A percentile compares a stretch with the other conserved stretches of the same genome.
Conservation (phyloP, 2,888 invertebrate species). For the Sarcophaga variegata region DNA sequence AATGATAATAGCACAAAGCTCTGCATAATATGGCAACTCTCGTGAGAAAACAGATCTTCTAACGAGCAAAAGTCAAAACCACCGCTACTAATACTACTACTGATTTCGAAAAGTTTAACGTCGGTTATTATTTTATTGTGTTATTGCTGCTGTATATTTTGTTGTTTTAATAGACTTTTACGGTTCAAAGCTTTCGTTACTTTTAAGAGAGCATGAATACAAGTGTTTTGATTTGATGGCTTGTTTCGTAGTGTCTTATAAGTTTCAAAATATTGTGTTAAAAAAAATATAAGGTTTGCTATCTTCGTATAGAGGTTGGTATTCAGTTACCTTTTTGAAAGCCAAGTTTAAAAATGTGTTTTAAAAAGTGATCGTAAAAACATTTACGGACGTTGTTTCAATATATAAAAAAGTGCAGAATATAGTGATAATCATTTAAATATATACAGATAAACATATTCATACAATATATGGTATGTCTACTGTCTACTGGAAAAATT, state of each 20-base stretch:
- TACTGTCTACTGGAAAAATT: too few relatives aligned
- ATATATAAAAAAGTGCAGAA: background rate
- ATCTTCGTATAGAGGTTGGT: background rate
- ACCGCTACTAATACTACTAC: background rate
- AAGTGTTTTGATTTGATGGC: background rate
- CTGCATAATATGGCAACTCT: slow-evolving; percentile 12
- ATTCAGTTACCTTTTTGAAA: slow-evolving; percentile 40
- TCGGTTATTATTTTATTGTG: slow-evolving; percentile 1
- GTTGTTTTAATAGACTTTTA: slow-evolving; percentile 18
- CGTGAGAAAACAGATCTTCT: background rate
- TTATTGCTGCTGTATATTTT: background rate
- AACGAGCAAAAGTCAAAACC: background rate
- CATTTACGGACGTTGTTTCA: background rate
- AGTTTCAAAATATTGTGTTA: slow-evolving; percentile 6
- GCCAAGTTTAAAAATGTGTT: slow-evolving; percentile 36
- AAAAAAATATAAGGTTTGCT: background rate
- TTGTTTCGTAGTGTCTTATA: background rate
- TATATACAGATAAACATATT: too few relatives aligned
- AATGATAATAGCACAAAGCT: too few relatives aligned
- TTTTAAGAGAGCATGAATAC: background rate
- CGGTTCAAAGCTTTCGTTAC: slow-evolving; percentile 39
- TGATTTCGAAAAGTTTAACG: slow-evolving; percentile 24
- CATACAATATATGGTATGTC: too few relatives aligned
- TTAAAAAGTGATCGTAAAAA: background rate
- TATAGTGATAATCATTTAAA: background rate